phyloP scores from a whole-genome alignment of 1,140 invertebrate species.

The Drosophila eugracilis region DNA sequence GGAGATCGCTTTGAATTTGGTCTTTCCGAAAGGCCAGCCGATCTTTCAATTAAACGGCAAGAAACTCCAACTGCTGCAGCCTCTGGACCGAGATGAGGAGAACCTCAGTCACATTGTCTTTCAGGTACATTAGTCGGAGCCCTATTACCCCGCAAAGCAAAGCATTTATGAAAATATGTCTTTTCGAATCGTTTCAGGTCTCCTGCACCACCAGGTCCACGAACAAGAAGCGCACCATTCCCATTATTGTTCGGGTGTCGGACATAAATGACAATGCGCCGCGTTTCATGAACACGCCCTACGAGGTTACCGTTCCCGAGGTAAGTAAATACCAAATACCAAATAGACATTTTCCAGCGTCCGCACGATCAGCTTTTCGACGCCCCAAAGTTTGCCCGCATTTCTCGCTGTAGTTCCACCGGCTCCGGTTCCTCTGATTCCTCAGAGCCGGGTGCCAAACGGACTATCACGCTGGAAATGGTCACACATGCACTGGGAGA shows the following conservation, averaged over 20 bases:
- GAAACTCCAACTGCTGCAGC: constrained; percentile 90
- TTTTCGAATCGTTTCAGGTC: constrained; percentile 86
- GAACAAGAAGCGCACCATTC: constrained; percentile 91
- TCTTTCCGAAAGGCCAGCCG: constrained; percentile 90
- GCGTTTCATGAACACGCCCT: constrained; percentile 91
- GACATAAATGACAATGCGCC: constrained; percentile 96
- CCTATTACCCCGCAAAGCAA: background rate
- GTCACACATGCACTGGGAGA: constrained; percentile 24
- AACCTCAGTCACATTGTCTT: constrained; percentile 95
- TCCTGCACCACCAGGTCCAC: constrained; percentile 91
- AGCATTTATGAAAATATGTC: constrained; percentile 12
- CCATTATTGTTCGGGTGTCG: constrained; percentile 94
- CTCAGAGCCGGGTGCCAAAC: constrained; percentile 44
- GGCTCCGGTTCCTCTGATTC: constrained; percentile 20
- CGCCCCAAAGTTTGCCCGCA: constrained; percentile 43
- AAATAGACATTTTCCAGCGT: constrained; percentile 43
- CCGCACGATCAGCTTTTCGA: constrained; percentile 43
- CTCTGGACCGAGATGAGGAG: constrained; percentile 93
- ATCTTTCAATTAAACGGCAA: constrained; percentile 94
- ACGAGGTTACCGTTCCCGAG: constrained; percentile 94
- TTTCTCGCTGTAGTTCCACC: constrained; percentile 30
- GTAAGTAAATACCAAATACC: constrained; percentile 85
- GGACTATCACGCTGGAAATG: constrained; percentile 31
- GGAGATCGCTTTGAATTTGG: constrained; percentile 91
- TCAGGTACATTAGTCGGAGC: constrained; percentile 87